Percentiles rank a stretch among this genome's conserved stretches.
These are phyloP conservation scores for Syngnathus typhle DNA, from an alignment of 2,113 vertebrate species.

Conservation along the genomic window DNA sequence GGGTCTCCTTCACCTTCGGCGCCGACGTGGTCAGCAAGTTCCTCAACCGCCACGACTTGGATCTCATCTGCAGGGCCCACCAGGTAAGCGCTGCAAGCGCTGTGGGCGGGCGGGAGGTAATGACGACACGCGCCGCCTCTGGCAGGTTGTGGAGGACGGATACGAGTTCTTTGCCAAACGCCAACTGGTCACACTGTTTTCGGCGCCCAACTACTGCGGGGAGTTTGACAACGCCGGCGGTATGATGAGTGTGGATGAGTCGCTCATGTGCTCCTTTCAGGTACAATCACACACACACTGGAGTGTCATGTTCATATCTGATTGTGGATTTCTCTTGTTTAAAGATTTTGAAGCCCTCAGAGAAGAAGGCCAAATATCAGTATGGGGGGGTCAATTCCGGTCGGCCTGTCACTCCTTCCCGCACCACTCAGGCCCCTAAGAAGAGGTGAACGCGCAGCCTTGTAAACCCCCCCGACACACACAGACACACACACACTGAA, in stretches of 20 bases:
- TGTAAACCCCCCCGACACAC: not conserved
- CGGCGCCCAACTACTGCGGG: conserved; percentile 83
- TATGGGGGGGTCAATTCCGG: conserved; percentile 67
- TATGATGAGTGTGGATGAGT: conserved; percentile 97
- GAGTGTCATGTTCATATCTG: not conserved
- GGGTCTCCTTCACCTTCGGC: conserved; percentile 97
- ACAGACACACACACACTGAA: not conserved
- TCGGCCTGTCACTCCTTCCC: conserved; percentile 66
- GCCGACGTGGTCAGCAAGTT: conserved; percentile 99
- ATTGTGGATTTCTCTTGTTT: conserved; percentile 2
- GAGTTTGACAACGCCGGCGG: conserved; percentile 94
- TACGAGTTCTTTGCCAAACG: conserved; percentile 72
- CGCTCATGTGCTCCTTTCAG: conserved; percentile 96
- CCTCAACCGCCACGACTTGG: conserved; percentile 96
- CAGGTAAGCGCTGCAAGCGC: conserved; percentile 73
- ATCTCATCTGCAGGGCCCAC: conserved; percentile 98
- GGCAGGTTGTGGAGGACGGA: conserved; percentile 69
- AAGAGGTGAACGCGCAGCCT: conserved; percentile 63
- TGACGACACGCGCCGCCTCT: conserved; percentile 27
- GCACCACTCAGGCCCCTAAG: conserved; percentile 65
- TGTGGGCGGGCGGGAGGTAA: conserved; percentile 1
- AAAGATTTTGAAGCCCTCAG: conserved; percentile 67
- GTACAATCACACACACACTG: conserved; percentile 46
- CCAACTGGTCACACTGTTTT: conserved; percentile 71
- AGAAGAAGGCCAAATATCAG: conserved; percentile 72